These are phyloP conservation scores for Macquaria australasica DNA, from an alignment of 2,113 vertebrate species.

Conservation along the genomic window DNA sequence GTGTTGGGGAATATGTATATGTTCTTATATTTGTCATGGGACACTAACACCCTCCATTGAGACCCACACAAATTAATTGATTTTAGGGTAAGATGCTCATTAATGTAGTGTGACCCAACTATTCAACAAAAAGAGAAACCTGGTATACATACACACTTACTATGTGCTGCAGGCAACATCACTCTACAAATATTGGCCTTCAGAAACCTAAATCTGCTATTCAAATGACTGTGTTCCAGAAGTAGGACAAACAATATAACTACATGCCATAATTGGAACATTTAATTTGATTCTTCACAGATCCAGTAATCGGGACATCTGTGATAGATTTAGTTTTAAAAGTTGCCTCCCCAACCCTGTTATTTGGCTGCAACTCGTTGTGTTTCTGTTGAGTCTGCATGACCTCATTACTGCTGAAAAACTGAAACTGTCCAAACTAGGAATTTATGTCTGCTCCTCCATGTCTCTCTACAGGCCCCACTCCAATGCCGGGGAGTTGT, in stretches of 20 bases:
- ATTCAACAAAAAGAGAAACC: neutral
- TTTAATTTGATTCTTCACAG: neutral
- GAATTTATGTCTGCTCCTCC: constrained; percentile 2
- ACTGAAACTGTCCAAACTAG: neutral
- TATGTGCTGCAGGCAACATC: neutral
- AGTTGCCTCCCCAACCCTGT: neutral
- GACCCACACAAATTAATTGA: neutral
- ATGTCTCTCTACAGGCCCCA: constrained; percentile 42
- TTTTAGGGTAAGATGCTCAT: neutral
- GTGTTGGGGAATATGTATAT: neutral
- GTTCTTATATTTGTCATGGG: neutral
- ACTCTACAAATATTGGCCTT: neutral
- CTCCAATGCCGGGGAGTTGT: neutral
- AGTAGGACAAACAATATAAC: neutral
- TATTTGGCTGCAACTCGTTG: neutral
- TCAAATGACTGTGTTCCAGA: neutral
- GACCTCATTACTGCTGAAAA: constrained; percentile 24
- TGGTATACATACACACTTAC: neutral
- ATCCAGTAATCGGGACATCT: neutral
- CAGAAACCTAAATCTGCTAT: neutral
- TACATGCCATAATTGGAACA: neutral
- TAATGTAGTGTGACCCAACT: neutral
- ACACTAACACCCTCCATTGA: neutral
- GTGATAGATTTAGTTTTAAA: neutral
- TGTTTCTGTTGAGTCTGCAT: constrained; percentile 23